Base-by-base conservation (phyloP, 2,888 invertebrate species). In the Drosophila neotestacea region DNA sequence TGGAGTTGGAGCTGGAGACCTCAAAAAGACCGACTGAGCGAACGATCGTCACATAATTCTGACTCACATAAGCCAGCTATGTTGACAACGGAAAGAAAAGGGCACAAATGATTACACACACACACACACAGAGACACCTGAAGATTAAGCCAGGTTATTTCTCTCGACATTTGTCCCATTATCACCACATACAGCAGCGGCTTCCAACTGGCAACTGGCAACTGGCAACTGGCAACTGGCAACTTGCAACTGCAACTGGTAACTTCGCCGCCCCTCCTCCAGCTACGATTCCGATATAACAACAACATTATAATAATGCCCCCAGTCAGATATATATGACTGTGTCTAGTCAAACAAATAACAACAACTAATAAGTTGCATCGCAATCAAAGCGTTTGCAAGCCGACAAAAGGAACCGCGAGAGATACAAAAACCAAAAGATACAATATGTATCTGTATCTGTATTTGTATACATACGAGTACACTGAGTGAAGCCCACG, bases 51-150 rank as follows among this genome's bases (percentile, higher is more conserved):
- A 79, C 88, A 90, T 89, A 85, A 88, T 84, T 86, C 86, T 83
- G 88, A 88, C 80, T 81, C 89, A 89, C 85, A 86, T 90, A 87
- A 90, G 88, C 88, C 90, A 86, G 90, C 88, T 90, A 90, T 91
- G 92, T 92, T 92, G 92, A 92, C 92, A 92, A 92, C 89, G 82
- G 73, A 73, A 59, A 89, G 90, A 91, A 91, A 91, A 89, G 88
- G 89, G 79, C 88, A 88, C 85, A 85, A 83, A 89, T 85, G 88
- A 90, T 79, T 73, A 79, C 82, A 77, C 58, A 59, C 46, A 63
- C 39, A 56, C 50, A 88, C 9, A 88, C 81, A 28, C 4, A 51
- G 55, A 70, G 50, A 59, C 88, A 89, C 82, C 82, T 86, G 85
- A 90, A 90, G 91, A 91, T 92, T 91, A 92, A 90, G 86, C 77